A percentile compares a stretch with the other conserved stretches of the same genome.
Conservation (phyloP, 2,888 invertebrate genomes). For the Ellobium chinense region DNA sequence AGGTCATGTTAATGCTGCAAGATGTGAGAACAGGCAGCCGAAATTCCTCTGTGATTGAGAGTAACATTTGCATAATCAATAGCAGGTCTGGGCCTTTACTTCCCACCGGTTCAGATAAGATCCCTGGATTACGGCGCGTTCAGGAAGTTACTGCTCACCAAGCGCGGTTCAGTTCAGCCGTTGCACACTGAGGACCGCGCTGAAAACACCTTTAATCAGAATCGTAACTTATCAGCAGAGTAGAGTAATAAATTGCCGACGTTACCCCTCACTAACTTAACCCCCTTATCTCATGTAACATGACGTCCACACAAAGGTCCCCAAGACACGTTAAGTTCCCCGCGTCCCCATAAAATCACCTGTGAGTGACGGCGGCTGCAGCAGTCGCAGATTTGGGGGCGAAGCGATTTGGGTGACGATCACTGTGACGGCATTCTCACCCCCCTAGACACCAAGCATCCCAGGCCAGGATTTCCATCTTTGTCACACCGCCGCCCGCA, state of each 20-base stretch:
- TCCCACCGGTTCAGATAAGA: neutral
- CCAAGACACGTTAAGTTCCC: too few species aligned
- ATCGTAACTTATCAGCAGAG: too few species aligned
- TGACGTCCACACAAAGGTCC: neutral
- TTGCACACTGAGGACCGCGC: neutral
- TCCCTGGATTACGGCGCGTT: neutral
- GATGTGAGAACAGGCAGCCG: neutral
- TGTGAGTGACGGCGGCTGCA: neutral
- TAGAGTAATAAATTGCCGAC: too few species aligned
- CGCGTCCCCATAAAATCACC: neutral
- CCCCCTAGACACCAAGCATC: neutral
- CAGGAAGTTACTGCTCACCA: neutral
- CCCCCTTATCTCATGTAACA: neutral
- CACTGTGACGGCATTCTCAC: too few species aligned
- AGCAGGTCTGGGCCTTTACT: neutral
- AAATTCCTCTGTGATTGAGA: neutral
- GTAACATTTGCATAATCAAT: conserved; percentile 25
- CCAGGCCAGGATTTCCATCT: neutral
- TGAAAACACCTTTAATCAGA: too few species aligned
- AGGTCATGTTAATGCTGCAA: neutral
- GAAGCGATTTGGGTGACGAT: neutral
- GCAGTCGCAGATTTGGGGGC: neutral
- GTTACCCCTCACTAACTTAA: neutral
- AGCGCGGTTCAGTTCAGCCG: neutral
- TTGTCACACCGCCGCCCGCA: neutral